Evolutionary conservation across 2,797 vertebrate species (phyloP).

Genomic region (Notolepis coatsorum): DNA sequence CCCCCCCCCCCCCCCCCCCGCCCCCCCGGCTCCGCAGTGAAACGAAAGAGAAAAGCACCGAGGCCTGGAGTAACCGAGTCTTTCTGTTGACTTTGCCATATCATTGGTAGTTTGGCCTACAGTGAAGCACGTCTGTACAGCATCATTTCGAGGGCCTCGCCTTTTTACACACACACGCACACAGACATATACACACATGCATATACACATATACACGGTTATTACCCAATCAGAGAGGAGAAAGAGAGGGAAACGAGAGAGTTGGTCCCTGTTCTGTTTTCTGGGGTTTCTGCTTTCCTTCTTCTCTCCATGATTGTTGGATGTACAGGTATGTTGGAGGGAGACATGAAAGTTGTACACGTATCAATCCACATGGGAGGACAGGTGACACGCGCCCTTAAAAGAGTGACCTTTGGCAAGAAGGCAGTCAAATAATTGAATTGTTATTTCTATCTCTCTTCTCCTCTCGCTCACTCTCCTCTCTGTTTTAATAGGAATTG

Average conservation of each 20-base stretch:
- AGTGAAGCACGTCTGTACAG: slow-evolving; percentile 88
- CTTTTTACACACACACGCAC: slow-evolving; percentile 83
- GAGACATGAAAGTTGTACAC: slow-evolving; percentile 84
- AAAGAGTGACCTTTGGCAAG: slow-evolving; percentile 77
- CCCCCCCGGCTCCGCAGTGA: slow-evolving; percentile 59
- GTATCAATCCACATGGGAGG: slow-evolving; percentile 78
- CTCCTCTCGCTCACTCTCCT: slow-evolving; percentile 66
- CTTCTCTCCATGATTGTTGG: slow-evolving; percentile 56
- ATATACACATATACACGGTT: slow-evolving; percentile 82
- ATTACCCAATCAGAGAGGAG: slow-evolving; percentile 80
- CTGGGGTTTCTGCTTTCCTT: no score
- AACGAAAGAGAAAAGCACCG: slow-evolving; percentile 51
- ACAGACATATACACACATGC: slow-evolving; percentile 81
- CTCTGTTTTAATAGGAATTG: slow-evolving; percentile 94
- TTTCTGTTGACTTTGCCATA: slow-evolving; percentile 95
- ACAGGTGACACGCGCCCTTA: slow-evolving; percentile 70
- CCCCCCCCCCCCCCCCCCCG: slow-evolving; percentile 67
- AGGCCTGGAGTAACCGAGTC: slow-evolving; percentile 74
- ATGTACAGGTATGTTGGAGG: slow-evolving; percentile 57
- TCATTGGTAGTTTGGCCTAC: slow-evolving; percentile 90
- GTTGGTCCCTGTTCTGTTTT: slow-evolving; percentile 64
- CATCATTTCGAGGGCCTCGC: slow-evolving; percentile 89
- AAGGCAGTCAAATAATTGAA: slow-evolving; percentile 83
- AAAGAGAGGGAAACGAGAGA: slow-evolving; percentile 62
- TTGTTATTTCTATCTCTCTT: slow-evolving; percentile 74